These are phyloP conservation scores for Thelaira solivaga DNA, from an alignment of 2,888 invertebrate species.

Conservation along the genomic window DNA sequence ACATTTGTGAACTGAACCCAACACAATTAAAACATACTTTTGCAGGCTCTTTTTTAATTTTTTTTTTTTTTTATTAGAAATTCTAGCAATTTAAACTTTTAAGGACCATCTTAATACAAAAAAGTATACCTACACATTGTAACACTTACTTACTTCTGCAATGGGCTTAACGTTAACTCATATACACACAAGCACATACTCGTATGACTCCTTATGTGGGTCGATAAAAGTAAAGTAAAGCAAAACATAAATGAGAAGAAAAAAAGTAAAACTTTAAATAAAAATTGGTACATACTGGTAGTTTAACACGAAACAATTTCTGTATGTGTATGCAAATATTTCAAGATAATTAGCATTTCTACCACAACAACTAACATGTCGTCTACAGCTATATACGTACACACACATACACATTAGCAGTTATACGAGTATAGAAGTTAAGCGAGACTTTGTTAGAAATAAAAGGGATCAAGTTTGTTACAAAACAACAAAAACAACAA, in stretches of 20 bases:
- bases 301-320: slow-evolving; percentile 51
- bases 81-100: too few relatives aligned
- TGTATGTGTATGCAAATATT: slow-evolving; percentile 35
- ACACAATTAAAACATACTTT: too few relatives aligned
- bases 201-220: slow-evolving; percentile 14
- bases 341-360: slow-evolving; percentile 58
- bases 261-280: slow-evolving; percentile 27
- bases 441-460: slow-evolving; percentile 4
- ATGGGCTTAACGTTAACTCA: neutral
- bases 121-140: too few relatives aligned
- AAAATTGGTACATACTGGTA: slow-evolving; percentile 53
- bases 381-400: neutral
- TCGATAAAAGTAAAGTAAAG: neutral
- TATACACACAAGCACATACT: neutral
- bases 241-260: neutral
- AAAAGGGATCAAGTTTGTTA: slow-evolving; percentile 10
- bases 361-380: slow-evolving; percentile 32
- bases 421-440: neutral
- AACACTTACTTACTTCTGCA: slow-evolving; percentile 3
- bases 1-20: too few relatives aligned
- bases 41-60: too few relatives aligned
- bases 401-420: neutral
- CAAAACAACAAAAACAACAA: too few relatives aligned
- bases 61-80: too few relatives aligned
- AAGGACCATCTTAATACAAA: too few relatives aligned